Evolutionary conservation across 2,113 vertebrate genomes (phyloP).

Genomic region (Paraplagusia blochii): DNA sequence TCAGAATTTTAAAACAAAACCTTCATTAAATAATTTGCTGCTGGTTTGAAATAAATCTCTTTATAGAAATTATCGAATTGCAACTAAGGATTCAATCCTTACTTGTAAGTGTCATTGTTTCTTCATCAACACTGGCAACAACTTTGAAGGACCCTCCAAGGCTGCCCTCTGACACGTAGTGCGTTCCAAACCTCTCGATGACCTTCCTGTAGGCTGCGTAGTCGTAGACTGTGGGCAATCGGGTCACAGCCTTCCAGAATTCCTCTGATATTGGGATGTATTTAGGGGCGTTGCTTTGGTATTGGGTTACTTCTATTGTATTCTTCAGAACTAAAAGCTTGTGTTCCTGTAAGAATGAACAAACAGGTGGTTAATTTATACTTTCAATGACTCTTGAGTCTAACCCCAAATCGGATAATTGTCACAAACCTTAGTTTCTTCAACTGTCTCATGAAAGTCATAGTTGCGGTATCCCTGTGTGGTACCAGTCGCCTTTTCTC

Average conservation of each 20-base stretch:
- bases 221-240: conserved; percentile 81
- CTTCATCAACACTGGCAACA: conserved; percentile 71
- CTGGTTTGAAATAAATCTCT: too few relatives aligned
- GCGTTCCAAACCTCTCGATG: conserved; percentile 83
- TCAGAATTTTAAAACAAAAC: too few relatives aligned
- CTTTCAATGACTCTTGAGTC: neutral
- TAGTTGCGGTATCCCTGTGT: conserved; percentile 44
- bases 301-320: conserved; percentile 83
- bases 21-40: too few relatives aligned
- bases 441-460: conserved; percentile 25
- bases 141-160: conserved; percentile 83
- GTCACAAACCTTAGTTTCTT: conserved; percentile 33
- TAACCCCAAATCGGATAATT: neutral
- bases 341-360: conserved; percentile 62
- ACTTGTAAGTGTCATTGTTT: conserved; percentile 64
- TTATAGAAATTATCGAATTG: too few relatives aligned
- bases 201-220: conserved; percentile 77
- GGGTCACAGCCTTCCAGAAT: conserved; percentile 83
- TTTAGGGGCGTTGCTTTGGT: conserved; percentile 81
- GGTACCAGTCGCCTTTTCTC: conserved; percentile 33
- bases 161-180: conserved; percentile 84
- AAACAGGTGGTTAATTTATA: neutral
- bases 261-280: conserved; percentile 80
- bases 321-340: conserved; percentile 81
- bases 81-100: conserved; percentile 15